Evolutionary conservation across 1,140 invertebrate genomes (phyloP), one percentile per base, ranked within the genome.

Genomic region (Drosophila biarmipes): DNA sequence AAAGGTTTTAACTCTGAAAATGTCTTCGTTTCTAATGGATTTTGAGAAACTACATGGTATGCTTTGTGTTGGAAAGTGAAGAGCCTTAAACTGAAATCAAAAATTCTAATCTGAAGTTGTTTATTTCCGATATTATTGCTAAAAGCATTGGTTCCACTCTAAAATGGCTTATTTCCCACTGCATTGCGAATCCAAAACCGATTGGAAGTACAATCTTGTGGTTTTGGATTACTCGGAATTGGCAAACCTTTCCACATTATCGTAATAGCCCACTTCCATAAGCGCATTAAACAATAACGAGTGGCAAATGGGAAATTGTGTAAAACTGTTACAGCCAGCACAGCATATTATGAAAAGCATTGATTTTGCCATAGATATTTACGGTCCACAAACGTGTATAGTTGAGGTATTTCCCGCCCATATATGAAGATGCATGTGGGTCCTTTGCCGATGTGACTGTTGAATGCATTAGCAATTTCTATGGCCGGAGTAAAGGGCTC

Each of bases 401-500:
- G 17, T 37, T 46, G 46, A 54, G 71, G 37, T 63, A 73, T 55
- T 21, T 53, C 21, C 6, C 46, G 37, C 21, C 34, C 34, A 24
- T 15, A n/a, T 48, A 78, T 52, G 21, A 24, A 68, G 48, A 48
- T 58, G 46, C 48, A 43, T 38, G 19, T 45, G 35, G 15, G 11
- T 17, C 14, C 12, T 48, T 12, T 42, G 24, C 31, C 37, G 53
- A 79, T 69, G 53, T 27, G 53, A 74, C 64, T 80, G 72, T 53
- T 80, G 73, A 75, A 75, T 73, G 72, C 59, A 74, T 75, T 75
- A 74, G 52, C 72, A 52, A 52, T 75, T 75, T 54, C 54, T 31
- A 46, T 61, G 38, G 49, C 37, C 45, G 19, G 51, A 19, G 49
- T 58, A 31, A 40, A 31, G 48, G 51, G 55, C 46, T 51, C 51